phyloP scores from a whole-genome alignment of 2,113 vertebrate genomes.

The Nothocercus julius region DNA sequence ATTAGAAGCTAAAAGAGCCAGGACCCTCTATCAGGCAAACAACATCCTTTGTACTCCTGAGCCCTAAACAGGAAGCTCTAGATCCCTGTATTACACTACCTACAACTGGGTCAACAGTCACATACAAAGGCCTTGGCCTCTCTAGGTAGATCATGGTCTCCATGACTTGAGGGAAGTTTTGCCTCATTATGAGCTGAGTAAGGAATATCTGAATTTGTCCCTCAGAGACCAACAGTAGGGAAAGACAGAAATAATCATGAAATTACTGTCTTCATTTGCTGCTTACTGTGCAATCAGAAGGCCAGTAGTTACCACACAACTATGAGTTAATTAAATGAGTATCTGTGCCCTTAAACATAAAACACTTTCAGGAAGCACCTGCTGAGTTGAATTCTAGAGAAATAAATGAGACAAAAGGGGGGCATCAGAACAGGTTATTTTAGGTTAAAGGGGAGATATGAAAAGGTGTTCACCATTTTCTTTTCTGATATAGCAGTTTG shows the following conservation, averaged over 20 bases:
- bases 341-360: not conserved
- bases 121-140: not conserved
- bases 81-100: not conserved
- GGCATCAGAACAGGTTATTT: not conserved
- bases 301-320: not conserved
- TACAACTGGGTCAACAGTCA: not conserved
- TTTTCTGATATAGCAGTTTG: not conserved
- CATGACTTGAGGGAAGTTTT: not conserved
- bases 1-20: fast-evolving
- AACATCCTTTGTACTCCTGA: not conserved
- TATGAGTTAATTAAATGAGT: conserved; percentile 33
- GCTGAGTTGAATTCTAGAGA: not conserved
- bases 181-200: not conserved
- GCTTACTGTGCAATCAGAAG: not conserved
- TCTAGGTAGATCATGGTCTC: not conserved
- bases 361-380: conserved; percentile 14
- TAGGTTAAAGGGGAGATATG: not conserved
- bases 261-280: not conserved
- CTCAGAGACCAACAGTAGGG: not conserved
- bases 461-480: not conserved
- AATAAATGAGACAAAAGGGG: not conserved
- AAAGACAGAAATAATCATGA: not conserved
- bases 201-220: not conserved
- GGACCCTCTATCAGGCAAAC: fast-evolving
- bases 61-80: not conserved